Percentiles rank a stretch among this genome's conserved stretches.
These are phyloP conservation scores for Gadopsis bispinosus DNA, from an alignment of 2,797 vertebrate species.

Conservation along the genomic window DNA sequence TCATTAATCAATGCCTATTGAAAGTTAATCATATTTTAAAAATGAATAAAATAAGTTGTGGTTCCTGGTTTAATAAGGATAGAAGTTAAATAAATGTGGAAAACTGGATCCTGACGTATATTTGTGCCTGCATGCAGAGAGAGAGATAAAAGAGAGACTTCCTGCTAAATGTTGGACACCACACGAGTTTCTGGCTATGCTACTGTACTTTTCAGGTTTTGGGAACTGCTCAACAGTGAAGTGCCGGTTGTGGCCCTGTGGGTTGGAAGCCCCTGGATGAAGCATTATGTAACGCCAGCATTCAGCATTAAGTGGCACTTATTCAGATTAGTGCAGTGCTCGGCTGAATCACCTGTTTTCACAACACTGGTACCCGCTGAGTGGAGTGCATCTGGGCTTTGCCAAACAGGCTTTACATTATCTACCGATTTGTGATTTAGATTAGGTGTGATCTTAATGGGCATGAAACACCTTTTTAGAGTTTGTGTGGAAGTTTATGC, in stretches of 20 bases:
- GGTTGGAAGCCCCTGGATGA: slow-evolving; percentile 61
- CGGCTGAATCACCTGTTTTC: slow-evolving; percentile 78
- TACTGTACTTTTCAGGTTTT: slow-evolving; percentile 35
- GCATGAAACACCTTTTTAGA: slow-evolving; percentile 33
- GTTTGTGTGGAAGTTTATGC: slow-evolving; percentile 8
- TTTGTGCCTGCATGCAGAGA: neutral
- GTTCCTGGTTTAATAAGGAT: neutral
- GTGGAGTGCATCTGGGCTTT: slow-evolving; percentile 51
- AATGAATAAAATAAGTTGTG: neutral
- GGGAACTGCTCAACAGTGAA: slow-evolving; percentile 35
- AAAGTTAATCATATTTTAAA: neutral
- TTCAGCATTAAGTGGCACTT: slow-evolving; percentile 84
- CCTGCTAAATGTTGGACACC: slow-evolving; percentile 6
- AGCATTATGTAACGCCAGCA: slow-evolving; percentile 77
- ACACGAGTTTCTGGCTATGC: slow-evolving; percentile 9
- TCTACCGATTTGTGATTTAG: slow-evolving; percentile 50
- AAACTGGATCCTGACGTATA: neutral
- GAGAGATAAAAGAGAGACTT: neutral
- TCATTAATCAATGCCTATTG: neutral
- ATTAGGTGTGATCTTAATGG: slow-evolving; percentile 51
- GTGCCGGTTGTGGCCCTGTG: slow-evolving; percentile 58
- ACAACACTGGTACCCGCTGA: slow-evolving; percentile 55
- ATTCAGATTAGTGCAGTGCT: slow-evolving; percentile 77
- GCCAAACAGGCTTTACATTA: slow-evolving; percentile 56
- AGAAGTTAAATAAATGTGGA: neutral